Evolutionary conservation across 2,113 vertebrate genomes (phyloP).

Genomic region (pig (Sus scrofa)): DNA sequence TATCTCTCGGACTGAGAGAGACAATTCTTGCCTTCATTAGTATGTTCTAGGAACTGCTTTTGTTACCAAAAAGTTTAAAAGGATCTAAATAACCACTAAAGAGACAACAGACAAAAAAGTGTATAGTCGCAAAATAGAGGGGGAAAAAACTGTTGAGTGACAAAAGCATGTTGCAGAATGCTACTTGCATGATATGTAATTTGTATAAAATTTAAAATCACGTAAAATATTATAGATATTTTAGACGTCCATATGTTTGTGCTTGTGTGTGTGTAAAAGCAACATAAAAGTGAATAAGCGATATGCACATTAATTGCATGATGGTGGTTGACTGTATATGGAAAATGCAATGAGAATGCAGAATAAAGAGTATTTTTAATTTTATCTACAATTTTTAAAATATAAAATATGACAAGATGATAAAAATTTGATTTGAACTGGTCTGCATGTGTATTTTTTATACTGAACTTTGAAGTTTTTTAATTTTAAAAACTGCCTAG

Average conservation of each 20-base stretch:
- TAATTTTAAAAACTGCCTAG: background rate
- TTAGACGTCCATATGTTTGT: background rate
- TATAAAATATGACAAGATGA: background rate
- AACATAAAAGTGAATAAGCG: background rate
- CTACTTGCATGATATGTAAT: background rate
- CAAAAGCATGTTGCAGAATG: background rate
- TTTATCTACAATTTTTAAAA: background rate
- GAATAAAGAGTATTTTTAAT: conserved; percentile 19
- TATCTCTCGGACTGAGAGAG: background rate
- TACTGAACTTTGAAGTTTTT: background rate
- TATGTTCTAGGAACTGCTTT: background rate
- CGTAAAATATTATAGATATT: background rate
- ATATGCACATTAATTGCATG: background rate
- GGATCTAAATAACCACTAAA: background rate
- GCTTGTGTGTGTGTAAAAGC: background rate
- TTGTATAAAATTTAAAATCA: background rate
- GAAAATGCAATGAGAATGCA: background rate
- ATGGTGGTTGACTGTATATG: background rate
- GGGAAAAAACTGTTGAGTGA: background rate
- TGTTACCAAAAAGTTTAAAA: conserved; percentile 22
- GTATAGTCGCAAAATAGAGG: background rate
- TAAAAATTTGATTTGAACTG: conserved; percentile 25
- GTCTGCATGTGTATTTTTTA: background rate
- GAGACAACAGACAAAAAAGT: background rate
- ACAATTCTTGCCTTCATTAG: background rate